Conservation (phyloP, 2,113 vertebrate species). For the Australoheros scitulus region DNA sequence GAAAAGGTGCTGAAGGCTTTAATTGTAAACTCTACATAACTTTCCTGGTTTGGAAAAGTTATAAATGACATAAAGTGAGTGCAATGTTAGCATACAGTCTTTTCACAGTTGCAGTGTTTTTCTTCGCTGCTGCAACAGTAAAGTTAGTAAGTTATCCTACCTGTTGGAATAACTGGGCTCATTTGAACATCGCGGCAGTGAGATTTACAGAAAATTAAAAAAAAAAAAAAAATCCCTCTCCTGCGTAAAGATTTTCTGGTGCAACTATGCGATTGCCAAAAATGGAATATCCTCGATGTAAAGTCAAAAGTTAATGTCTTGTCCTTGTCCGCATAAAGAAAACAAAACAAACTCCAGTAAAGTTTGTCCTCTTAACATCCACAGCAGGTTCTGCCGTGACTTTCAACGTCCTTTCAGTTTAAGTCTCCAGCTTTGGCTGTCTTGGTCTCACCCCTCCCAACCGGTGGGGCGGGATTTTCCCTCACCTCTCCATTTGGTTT, state of each 20-base stretch:
- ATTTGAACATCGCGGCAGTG: conserved; percentile 22
- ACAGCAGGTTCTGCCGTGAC: neutral
- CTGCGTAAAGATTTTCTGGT: neutral
- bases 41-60: neutral
- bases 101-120: neutral
- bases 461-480: conserved; percentile 47
- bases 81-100: neutral
- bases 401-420: neutral
- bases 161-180: conserved; percentile 7
- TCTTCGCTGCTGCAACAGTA: neutral
- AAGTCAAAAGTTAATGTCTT: conserved; percentile 9
- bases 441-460: neutral
- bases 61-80: neutral
- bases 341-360: neutral
- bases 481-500: neutral
- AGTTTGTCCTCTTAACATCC: neutral
- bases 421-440: neutral
- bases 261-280: neutral
- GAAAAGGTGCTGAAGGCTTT: neutral
- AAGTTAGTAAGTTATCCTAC: neutral
- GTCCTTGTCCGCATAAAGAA: neutral
- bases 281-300: neutral
- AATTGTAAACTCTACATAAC: neutral
- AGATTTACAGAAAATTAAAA: neutral
- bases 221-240: neutral